Base-by-base conservation (phyloP, 2,888 invertebrate species). In the Aspidiotus rigidus region DNA sequence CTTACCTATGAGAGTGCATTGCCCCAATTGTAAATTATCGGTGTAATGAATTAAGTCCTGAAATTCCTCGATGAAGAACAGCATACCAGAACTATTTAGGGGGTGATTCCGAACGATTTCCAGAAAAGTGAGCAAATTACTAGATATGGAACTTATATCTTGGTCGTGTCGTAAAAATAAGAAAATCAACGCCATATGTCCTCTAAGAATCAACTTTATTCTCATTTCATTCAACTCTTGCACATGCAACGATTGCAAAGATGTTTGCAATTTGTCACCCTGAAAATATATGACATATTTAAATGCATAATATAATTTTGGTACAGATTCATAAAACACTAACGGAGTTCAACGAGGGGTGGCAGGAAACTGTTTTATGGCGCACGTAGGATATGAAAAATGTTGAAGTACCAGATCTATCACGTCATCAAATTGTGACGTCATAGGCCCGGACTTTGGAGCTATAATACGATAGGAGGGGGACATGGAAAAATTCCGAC, bases 1-100 rank as follows among this genome's bases (percentile, higher is more conserved):
- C 69, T 71, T 73, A 75, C 76, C 75, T 54, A 76, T 73, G 10
- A 75, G 71, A 61, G 71, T 67, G 71, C 74, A 70, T 69, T 75
- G 74, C 16, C 73, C 74, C n/a, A 74, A 69, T 57, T 73, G 66
- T 42, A 74, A 73, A 55, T 69, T 71, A 49, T 71, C 69, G 59
- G 74, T 74, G 11, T 53, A 56, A 28, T 74, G 73, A 7, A 75
- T 62, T 16, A 75, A 71, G 61, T 75, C 74, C 42, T 72, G 72
- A 15, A 75, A 59, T 13, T 74, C 75, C 9, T 73, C 74, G 8
- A 73, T 66, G 55, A 74, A 73, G 16, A 73, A 73, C 41, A 72
- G 74, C 64, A 74, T 69, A 8, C 74, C 44, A 61, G 42, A 55
- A 13, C 61, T 28, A 55, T 42, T 42, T 15, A 66, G 56, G 0